These are phyloP conservation scores for Chrosomus eos DNA, from an alignment of 2,797 vertebrate species.

Conservation along the genomic window DNA sequence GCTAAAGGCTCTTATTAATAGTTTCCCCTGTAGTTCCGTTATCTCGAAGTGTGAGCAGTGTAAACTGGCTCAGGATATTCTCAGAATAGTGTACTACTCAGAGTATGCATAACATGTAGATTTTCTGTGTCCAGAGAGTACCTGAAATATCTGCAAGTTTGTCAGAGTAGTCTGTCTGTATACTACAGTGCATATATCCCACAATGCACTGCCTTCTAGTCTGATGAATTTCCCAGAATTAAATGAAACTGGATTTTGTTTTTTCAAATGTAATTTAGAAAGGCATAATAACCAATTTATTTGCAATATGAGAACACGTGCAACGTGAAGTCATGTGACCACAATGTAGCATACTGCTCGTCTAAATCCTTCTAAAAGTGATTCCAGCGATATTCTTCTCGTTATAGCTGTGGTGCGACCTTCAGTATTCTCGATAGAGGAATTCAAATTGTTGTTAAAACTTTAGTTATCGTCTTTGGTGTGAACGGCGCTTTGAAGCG, in stretches of 20 bases:
- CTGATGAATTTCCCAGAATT: not conserved
- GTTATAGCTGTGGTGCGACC: too few species aligned
- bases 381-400: too few species aligned
- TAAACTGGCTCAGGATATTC: not conserved
- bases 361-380: too few species aligned
- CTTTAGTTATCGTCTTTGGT: not conserved
- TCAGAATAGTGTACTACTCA: not conserved
- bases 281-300: not conserved
- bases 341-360: not conserved
- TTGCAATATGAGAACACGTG: not conserved
- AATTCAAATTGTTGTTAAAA: too few species aligned
- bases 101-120: not conserved
- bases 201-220: not conserved
- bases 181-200: constrained; percentile 1
- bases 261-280: not conserved
- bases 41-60: not conserved
- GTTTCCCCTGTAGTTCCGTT: not conserved
- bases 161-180: too few species aligned
- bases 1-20: not conserved
- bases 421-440: too few species aligned
- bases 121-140: not conserved
- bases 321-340: not conserved
- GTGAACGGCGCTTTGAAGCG: not conserved
- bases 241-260: too few species aligned
- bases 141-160: not conserved